Percentiles rank a stretch among this genome's conserved stretches.
Evolutionary conservation across 2,797 vertebrate genomes (phyloP).

Genomic region (Decapterus maruadsi): DNA sequence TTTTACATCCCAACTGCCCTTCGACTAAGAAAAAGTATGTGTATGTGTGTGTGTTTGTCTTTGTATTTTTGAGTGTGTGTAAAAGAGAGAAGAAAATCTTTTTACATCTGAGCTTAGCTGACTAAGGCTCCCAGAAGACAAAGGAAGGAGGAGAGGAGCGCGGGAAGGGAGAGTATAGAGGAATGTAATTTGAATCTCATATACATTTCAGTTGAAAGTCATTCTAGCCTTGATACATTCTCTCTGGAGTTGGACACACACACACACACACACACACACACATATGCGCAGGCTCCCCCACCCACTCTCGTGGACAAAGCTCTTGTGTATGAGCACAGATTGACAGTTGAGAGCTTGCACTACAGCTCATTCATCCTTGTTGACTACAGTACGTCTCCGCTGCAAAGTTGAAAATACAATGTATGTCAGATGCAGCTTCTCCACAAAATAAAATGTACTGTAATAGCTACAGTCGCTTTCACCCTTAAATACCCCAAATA

Average conservation of each 20-base stretch:
- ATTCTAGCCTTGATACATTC: constrained; percentile 83
- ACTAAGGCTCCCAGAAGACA: constrained; percentile 81
- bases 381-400: constrained; percentile 59
- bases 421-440: constrained; percentile 62
- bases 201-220: constrained; percentile 89
- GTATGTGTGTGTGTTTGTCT: background rate
- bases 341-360: constrained; percentile 78
- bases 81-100: constrained; percentile 54
- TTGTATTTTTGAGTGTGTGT: constrained; percentile 16
- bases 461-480: constrained; percentile 41
- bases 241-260: constrained; percentile 73
- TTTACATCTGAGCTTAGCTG: constrained; percentile 78
- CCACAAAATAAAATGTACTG: constrained; percentile 56
- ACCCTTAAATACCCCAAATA: constrained; percentile 35
- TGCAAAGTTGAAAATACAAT: constrained; percentile 69
- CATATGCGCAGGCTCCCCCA: constrained; percentile 13
- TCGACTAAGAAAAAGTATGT: constrained; percentile 11
- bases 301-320: constrained; percentile 63
- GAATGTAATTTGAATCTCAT: constrained; percentile 85
- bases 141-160: constrained; percentile 57
- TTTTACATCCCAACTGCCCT: constrained; percentile 28
- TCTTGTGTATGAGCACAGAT: constrained; percentile 75
- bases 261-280: constrained; percentile 15
- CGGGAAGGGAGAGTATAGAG: constrained; percentile 61
- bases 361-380: constrained; percentile 77